These are phyloP conservation scores for Drosophila neutralis DNA, from an alignment of 2,888 invertebrate species.

Conservation along the genomic window DNA sequence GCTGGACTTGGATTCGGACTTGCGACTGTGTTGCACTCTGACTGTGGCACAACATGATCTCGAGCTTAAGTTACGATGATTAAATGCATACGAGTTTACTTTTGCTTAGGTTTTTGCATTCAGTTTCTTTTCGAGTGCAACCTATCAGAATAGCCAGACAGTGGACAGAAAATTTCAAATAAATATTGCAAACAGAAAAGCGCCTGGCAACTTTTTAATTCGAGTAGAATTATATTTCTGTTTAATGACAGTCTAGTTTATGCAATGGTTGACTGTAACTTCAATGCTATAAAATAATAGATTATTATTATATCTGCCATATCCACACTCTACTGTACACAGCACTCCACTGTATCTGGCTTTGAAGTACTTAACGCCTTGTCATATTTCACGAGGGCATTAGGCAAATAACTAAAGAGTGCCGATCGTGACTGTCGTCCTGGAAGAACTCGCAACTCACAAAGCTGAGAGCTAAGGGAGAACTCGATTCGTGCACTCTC, in stretches of 20 bases:
- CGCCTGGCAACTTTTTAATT: constrained; percentile 4
- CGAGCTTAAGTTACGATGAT: constrained; percentile 80
- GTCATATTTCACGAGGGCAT: constrained; percentile 77
- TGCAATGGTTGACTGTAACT: background rate
- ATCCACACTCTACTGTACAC: background rate
- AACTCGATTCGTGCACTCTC: constrained; percentile 20
- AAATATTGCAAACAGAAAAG: constrained; percentile 1
- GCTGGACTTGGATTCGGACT: constrained; percentile 15
- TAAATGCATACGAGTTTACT: constrained; percentile 81
- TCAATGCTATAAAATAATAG: background rate
- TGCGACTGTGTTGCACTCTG: constrained; percentile 35
- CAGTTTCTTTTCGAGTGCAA: constrained; percentile 39
- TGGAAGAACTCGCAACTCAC: constrained; percentile 9
- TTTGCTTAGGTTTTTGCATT: constrained; percentile 54
- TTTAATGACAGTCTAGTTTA: background rate
- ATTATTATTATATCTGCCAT: background rate
- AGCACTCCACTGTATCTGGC: constrained; percentile 55
- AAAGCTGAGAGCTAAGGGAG: background rate
- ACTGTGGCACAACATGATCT: constrained; percentile 79
- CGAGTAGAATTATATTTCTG: background rate
- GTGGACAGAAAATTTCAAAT: constrained; percentile 48
- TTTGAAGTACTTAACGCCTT: constrained; percentile 82
- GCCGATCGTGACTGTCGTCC: constrained; percentile 74
- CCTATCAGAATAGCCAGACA: constrained; percentile 61
- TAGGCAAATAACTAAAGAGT: constrained; percentile 70